These are phyloP conservation scores for Zaprionus tsacasi DNA, from an alignment of 1,140 invertebrate genomes.

Conservation along the genomic window DNA sequence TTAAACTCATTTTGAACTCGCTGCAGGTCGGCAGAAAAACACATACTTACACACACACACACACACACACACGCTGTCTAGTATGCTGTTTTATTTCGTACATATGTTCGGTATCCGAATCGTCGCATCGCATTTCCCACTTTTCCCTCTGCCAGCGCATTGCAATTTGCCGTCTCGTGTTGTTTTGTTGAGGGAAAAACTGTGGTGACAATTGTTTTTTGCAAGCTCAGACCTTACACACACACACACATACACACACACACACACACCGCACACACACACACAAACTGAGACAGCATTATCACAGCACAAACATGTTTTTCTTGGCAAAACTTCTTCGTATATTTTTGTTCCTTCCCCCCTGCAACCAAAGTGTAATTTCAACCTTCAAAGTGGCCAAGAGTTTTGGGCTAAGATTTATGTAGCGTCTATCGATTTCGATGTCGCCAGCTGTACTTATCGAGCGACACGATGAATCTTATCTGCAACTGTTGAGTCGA, in stretches of 20 bases:
- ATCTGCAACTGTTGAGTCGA: constrained; percentile 37
- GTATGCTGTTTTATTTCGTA: constrained; percentile 21
- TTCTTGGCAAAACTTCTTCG: constrained; percentile 50
- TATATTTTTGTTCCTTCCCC: constrained; percentile 6
- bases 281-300: constrained; percentile 7
- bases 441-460: background rate
- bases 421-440: constrained; percentile 26
- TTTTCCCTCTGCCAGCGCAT: constrained; percentile 25
- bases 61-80: background rate
- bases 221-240: constrained; percentile 24
- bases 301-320: constrained; percentile 30
- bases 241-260: constrained; percentile 12
- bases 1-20: constrained; percentile 71
- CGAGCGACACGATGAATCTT: constrained; percentile 41
- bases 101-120: constrained; percentile 60
- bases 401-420: constrained; percentile 35
- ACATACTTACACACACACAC: constrained; percentile 29
- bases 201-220: constrained; percentile 77
- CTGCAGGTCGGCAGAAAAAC: constrained; percentile 23
- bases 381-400: background rate
- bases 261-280: constrained; percentile 15
- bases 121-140: constrained; percentile 33
- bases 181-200: constrained; percentile 64
- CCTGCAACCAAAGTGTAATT: background rate
- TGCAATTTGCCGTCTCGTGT: constrained; percentile 65